Base-by-base conservation (phyloP, 2,797 vertebrate species). In the Falco berigora region DNA sequence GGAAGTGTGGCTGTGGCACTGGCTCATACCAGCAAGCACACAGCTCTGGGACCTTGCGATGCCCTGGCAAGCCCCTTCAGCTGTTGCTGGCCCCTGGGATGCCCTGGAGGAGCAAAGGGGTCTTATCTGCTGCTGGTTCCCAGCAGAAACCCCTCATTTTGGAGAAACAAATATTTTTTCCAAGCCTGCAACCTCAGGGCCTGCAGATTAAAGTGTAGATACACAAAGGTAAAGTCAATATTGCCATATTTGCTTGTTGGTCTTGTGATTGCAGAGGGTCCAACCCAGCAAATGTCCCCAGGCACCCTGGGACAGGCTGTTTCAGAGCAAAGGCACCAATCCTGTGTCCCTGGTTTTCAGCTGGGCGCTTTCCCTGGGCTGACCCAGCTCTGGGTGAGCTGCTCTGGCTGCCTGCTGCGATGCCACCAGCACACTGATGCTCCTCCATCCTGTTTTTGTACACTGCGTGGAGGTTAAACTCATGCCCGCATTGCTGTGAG, bases 201-300 rank as follows among this genome's bases (percentile, higher is more conserved):
- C 34, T 64, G 56, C 36, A 47, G 49, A 17, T 73, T 38, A 4
- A 73, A 44, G 36, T 8, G 67, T 53, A 63, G 81, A 23, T 38
- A 12, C 14, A 20, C 6, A 46, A 40, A 63, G 55, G 84, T 66
- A 79, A 66, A 94, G 64, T 97, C 89, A 94, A 82, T 87, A 91
- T 67, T 50, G 23, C 62, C 21, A 2, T 94, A n/a, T 90, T 92
- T 96, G 59, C 81, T 76, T 50, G 10, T 77, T 46, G 66, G 32
- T 23, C 61, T 59, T 1, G 0, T 94, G 94, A 78, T n/a, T 1
- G 1, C 1, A 0, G 47, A 73, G 28, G 40, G 42, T 32, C 55
- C 74, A 40, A 83, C 6, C 44, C 30, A 86, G 32, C 13, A 30
- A 18, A n/a, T 63, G 40, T 67, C 17, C 92, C 22, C 36, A 55